These are phyloP conservation scores for Notodonta ziczac DNA, from an alignment of 2,888 invertebrate genomes.

Conservation along the genomic window DNA sequence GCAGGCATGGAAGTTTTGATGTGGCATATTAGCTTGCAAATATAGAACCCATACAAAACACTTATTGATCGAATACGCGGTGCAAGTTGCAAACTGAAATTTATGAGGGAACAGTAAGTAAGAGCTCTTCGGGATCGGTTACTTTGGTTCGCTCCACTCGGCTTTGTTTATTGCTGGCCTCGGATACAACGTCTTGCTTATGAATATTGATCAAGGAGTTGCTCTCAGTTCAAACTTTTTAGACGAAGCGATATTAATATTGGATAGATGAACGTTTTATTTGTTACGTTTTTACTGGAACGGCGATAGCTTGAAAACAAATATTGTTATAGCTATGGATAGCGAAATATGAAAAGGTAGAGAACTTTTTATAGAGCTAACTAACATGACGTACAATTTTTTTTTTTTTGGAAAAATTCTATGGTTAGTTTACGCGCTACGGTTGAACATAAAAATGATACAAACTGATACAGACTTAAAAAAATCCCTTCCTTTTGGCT, in stretches of 20 bases:
- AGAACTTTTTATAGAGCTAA: background rate
- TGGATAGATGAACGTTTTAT: slow-evolving; percentile 53
- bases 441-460: no score
- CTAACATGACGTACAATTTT: background rate
- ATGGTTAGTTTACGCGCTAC: no score
- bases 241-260: slow-evolving; percentile 66
- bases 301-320: background rate
- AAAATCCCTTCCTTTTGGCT: no score
- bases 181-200: slow-evolving; percentile 74
- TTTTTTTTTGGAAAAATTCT: no score
- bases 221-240: slow-evolving; percentile 71
- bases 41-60: slow-evolving; percentile 82
- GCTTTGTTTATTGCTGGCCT: slow-evolving; percentile 79
- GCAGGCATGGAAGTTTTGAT: slow-evolving; percentile 74
- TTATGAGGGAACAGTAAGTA: slow-evolving; percentile 74
- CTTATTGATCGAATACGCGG: slow-evolving; percentile 81
- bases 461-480: no score
- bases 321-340: background rate
- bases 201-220: slow-evolving; percentile 79
- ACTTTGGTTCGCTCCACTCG: slow-evolving; percentile 64
- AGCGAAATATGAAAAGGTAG: background rate
- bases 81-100: slow-evolving; percentile 83
- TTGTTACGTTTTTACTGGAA: slow-evolving; percentile 49
- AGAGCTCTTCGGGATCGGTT: slow-evolving; percentile 71
- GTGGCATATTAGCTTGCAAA: slow-evolving; percentile 81